These are phyloP conservation scores for Dermochelys coriacea DNA, from an alignment of 2,797 vertebrate species.

Conservation along the genomic window DNA sequence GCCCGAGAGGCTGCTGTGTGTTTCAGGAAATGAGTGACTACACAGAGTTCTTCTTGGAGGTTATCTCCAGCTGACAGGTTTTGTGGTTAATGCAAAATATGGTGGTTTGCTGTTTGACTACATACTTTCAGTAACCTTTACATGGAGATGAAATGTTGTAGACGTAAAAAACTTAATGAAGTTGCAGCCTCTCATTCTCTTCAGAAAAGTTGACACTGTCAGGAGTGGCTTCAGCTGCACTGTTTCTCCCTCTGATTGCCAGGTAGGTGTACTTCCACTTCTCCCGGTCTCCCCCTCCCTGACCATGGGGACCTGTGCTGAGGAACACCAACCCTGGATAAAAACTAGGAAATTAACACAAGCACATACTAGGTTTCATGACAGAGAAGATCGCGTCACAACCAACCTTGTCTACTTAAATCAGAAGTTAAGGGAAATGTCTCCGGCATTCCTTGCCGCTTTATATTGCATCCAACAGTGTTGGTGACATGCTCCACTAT, in stretches of 20 bases:
- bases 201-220: background rate
- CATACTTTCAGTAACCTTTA: background rate
- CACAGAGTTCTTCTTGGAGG: background rate
- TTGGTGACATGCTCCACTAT: background rate
- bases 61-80: background rate
- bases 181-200: background rate
- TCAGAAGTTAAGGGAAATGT: background rate
- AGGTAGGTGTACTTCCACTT: background rate
- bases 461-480: accelerated
- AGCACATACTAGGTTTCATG: accelerated
- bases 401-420: background rate
- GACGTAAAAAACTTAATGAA: background rate
- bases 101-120: background rate
- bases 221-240: background rate
- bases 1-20: background rate
- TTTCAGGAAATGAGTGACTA: background rate
- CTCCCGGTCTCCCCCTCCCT: background rate
- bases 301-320: background rate
- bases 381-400: accelerated
- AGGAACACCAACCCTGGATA: background rate
- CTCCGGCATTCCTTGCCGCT: background rate
- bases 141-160: background rate
- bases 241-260: background rate
- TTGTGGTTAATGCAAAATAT: background rate
- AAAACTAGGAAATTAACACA: accelerated